Percentiles rank a stretch among this genome's conserved stretches.
Evolutionary conservation across 2,113 vertebrate genomes (phyloP).

Genomic region (Hoplias malabaricus): DNA sequence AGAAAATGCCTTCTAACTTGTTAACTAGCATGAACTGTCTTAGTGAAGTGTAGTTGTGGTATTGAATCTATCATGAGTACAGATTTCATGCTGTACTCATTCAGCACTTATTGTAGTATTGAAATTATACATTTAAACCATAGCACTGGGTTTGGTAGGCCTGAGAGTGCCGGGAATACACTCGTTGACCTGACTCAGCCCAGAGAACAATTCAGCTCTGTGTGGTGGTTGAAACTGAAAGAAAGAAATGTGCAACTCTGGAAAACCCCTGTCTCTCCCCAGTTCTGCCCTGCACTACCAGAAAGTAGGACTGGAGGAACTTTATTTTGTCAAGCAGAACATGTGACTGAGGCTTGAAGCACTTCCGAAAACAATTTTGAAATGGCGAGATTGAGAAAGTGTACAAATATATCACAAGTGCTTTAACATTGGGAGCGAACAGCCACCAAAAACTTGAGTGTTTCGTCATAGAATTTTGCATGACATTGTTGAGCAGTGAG

Average conservation of each 20-base stretch:
- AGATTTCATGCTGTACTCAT: no score
- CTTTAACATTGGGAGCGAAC: no score
- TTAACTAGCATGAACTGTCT: no score
- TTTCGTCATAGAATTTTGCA: no score
- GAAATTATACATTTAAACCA: no score
- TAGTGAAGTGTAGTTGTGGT: no score
- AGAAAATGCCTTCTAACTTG: no score
- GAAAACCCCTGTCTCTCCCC: conserved; percentile 19
- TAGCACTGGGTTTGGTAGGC: not conserved
- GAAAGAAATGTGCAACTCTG: not conserved
- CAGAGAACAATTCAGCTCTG: conserved; percentile 8
- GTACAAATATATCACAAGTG: conserved; percentile 9
- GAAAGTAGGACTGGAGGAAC: not conserved
- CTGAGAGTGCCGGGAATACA: not conserved
- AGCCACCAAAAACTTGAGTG: not conserved
- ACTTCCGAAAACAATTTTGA: conserved; percentile 13
- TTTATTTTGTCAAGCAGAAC: not conserved
- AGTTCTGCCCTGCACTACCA: not conserved
- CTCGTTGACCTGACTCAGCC: not conserved
- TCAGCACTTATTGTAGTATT: not conserved
- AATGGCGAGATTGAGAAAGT: not conserved
- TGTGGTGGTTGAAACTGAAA: conserved; percentile 13
- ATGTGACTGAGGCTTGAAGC: not conserved
- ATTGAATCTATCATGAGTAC: no score
- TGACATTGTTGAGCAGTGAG: not conserved